phyloP scores from a whole-genome alignment of 2,797 vertebrate genomes.

The Alca torda region DNA sequence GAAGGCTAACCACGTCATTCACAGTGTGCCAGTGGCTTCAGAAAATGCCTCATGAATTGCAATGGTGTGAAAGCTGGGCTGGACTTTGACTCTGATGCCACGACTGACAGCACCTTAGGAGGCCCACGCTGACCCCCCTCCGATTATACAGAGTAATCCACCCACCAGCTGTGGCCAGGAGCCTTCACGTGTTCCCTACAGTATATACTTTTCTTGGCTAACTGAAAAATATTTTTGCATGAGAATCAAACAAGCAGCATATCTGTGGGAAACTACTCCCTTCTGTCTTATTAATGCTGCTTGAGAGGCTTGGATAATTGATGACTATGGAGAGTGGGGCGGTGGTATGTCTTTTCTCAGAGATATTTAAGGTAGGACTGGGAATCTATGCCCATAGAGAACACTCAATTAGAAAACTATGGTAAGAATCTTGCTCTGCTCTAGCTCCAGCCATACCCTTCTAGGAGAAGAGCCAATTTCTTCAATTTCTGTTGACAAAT shows the following conservation, averaged over 20 bases:
- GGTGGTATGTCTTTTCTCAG: background rate
- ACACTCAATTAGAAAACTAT: constrained; percentile 10
- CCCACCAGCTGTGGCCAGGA: background rate
- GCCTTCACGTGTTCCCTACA: background rate
- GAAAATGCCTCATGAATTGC: background rate
- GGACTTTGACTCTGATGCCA: background rate
- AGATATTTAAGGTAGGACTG: background rate
- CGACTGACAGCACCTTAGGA: background rate
- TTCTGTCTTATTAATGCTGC: background rate
- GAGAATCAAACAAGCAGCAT: background rate
- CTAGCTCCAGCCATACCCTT: background rate
- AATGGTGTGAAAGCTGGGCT: background rate
- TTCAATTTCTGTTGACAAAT: constrained; percentile 14
- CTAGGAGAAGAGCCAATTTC: background rate
- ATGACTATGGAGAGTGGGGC: background rate
- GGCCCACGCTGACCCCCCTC: background rate
- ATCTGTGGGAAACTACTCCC: background rate
- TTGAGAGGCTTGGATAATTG: background rate
- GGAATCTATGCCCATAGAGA: background rate
- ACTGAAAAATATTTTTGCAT: background rate
- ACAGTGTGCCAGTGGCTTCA: background rate
- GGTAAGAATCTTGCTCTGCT: constrained; percentile 30
- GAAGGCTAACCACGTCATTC: background rate
- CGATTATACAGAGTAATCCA: background rate
- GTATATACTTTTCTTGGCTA: background rate